Base-by-base conservation (phyloP, 2,113 vertebrate genomes). In the Calyptommatus sinebrachiatus region DNA sequence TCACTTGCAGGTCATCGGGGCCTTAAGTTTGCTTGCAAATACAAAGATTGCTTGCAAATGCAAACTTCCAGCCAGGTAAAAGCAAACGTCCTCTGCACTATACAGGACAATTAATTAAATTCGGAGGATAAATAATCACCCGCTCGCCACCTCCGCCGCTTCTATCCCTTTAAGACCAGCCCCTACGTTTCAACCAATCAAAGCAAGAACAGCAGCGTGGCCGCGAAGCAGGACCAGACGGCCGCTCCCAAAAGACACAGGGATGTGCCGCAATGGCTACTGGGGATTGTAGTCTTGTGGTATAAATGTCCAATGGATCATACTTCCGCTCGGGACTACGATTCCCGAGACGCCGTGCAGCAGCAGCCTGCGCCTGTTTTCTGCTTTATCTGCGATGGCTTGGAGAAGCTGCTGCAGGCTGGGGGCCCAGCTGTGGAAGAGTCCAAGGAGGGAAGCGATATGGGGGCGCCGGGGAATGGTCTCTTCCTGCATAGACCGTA, bases 401-500 rank as follows among this genome's bases (percentile, higher is more conserved):
- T 88, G 86, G 86, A 73, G 85, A 4, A 62, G 24, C 0, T 65
- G 45, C 7, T 1, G 7, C 10, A 3, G 69, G 0, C 0, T 79
- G 0, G 7, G 31, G 4, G 9, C 24, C 2, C 61, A 1, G 2
- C 41, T 88, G 3, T 7, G 24, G 46, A 66, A 11, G 77, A 26
- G 2, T n/a, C 68, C 12, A 65, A n/a, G 9, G 11, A 5, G 0
- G 71, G 0, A 5, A 22, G 61, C 21, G 1, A 3, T 24, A 8
- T 14, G 22, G 18, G 71, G 28, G 35, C 75, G 81, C 28, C 86
- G 91, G 28, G 50, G 74, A 12, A 61, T 92, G 73, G 86, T 81
- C 5, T 91, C 93, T 81, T 94, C 93, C 82, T 94, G 93, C 90
- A 93, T 95, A 8, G 94, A 96, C 67, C 94, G 94, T 95, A 94